Evolutionary conservation across 2,888 invertebrate species (phyloP), one percentile per base, ranked within the genome.

Genomic region (Teinopalpus imperialis): DNA sequence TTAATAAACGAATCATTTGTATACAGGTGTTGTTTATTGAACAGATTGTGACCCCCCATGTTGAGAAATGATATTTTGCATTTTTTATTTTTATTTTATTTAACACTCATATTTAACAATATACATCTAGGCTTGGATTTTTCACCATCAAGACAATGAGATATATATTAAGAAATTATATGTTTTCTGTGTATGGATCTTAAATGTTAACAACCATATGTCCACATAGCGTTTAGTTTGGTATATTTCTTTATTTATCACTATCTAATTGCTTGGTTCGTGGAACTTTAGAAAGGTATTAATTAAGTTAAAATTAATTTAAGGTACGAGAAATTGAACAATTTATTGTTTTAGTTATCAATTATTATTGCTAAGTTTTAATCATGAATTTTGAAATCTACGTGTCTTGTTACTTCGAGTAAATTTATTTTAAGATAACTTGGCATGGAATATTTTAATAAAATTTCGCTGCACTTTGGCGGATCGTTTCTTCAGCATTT

Each of bases 271-370:
- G 12, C 10, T 10, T 16, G 23, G 35, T 18, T 43, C 23, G 53
- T 46, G 58, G 64, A 56, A 54, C 42, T 49, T 53, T 53, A 45
- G 27, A 49, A 56, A 47, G 61, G 61, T 63, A 61, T 62, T 60
- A 57, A 51, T 63, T 66, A 64, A 63, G 61, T 64, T 69, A 58
- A 60, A 58, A 54, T 62, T 62, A 56, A 61, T 64, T 61, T 66
- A 61, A 63, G n/a, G 58, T 51, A 55, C 52, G 56, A 63, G n/a
- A 58, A 59, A 54, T 55, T 54, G 56, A 63, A 63, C 59, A 63
- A 64, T 77, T 75, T 75, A 71, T n/a, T 63, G 63, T 74, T 81
- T 23, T 16, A 16, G 16, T 4, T 16, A 3, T 2, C 16, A 16
- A 16, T 16, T 4, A 16, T 16, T 16, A 16, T 16, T 3, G 4